Percentiles rank a stretch among this genome's conserved stretches.
These are phyloP conservation scores for Podarcis muralis DNA, from an alignment of 2,113 vertebrate genomes.

Conservation along the genomic window DNA sequence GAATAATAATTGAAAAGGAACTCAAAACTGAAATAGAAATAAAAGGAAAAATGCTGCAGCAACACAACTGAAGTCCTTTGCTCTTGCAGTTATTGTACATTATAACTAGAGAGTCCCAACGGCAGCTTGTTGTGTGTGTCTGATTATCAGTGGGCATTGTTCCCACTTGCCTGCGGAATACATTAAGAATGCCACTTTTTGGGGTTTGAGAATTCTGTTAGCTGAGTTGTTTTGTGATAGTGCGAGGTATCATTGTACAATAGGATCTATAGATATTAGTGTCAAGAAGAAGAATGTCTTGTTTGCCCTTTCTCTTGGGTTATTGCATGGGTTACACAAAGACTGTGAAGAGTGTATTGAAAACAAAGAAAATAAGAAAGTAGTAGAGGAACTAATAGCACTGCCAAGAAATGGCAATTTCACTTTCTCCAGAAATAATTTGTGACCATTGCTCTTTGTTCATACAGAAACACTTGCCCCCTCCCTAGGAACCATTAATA, in stretches of 20 bases:
- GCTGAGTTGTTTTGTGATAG: constrained; percentile 59
- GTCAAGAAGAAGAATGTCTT: constrained; percentile 77
- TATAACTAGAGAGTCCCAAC: not conserved
- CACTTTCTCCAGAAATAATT: constrained; percentile 43
- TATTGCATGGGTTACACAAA: constrained; percentile 70
- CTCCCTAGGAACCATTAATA: constrained; percentile 34
- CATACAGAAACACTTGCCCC: not conserved
- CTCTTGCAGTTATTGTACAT: not conserved
- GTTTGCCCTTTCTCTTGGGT: constrained; percentile 73
- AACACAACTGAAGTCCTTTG: not conserved
- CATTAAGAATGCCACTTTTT: constrained; percentile 60
- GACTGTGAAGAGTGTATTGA: constrained; percentile 66
- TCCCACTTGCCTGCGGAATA: constrained; percentile 52
- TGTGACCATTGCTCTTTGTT: constrained; percentile 21
- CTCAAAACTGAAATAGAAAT: not conserved
- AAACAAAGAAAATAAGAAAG: constrained; percentile 68
- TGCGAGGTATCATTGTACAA: constrained; percentile 60
- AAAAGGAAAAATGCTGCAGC: not conserved
- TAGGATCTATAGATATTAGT: constrained; percentile 71
- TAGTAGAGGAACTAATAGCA: not conserved
- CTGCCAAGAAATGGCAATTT: constrained; percentile 37
- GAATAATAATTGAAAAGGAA: constrained; percentile 44
- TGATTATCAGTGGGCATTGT: constrained; percentile 50
- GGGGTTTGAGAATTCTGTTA: constrained; percentile 62
- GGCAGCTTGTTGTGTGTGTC: constrained; percentile 4